Evolutionary conservation across 2,797 vertebrate genomes (phyloP).

Genomic region (Mionectes olivaceus): DNA sequence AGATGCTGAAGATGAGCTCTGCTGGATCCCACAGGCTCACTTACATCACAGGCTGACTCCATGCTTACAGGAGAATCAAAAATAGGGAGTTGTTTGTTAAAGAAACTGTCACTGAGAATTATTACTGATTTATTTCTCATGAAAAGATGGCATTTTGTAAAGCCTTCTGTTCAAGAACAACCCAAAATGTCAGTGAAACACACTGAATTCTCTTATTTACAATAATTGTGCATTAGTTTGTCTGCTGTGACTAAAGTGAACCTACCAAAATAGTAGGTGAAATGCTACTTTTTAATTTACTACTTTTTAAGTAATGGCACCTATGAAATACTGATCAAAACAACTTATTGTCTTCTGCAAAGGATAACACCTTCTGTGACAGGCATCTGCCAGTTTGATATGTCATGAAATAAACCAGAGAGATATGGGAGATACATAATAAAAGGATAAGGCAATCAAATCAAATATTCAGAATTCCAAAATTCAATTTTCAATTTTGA

Average conservation of each 20-base stretch:
- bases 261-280: neutral
- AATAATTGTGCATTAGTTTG: neutral
- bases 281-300: neutral
- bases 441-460: neutral
- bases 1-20: neutral
- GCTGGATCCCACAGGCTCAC: neutral
- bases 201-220: neutral
- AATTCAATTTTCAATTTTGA: neutral
- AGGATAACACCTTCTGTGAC: neutral
- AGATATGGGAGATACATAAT: neutral
- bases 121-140: neutral
- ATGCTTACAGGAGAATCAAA: neutral
- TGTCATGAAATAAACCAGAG: neutral
- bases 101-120: neutral
- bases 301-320: neutral
- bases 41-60: neutral
- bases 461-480: neutral
- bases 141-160: neutral
- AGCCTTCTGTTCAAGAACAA: neutral
- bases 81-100: neutral
- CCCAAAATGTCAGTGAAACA: neutral
- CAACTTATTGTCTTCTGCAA: neutral
- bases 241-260: neutral
- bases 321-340: neutral
- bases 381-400: neutral